Evolutionary conservation across 2,113 vertebrate genomes (phyloP).

Genomic region (Phaethornis superciliosus): DNA sequence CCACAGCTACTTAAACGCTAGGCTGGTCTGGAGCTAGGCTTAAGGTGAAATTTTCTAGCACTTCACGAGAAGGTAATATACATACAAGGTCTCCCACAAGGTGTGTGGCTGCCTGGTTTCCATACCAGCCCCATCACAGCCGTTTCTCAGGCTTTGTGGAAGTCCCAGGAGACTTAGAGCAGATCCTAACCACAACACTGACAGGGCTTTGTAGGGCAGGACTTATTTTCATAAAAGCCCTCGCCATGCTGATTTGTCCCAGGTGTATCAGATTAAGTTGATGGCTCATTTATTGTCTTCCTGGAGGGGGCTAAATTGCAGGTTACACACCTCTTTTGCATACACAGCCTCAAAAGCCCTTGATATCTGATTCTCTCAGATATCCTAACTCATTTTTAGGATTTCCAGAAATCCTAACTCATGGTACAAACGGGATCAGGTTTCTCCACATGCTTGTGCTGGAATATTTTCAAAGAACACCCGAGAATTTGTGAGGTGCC

Average conservation of each 20-base stretch:
- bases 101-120: not conserved
- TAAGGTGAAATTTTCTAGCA: not conserved
- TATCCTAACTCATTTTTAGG: not conserved
- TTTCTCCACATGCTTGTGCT: not conserved
- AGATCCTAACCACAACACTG: not conserved
- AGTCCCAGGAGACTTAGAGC: not conserved
- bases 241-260: not conserved
- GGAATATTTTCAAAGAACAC: not conserved
- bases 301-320: not conserved
- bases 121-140: not conserved
- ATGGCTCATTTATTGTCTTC: not conserved
- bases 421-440: not conserved
- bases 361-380: not conserved
- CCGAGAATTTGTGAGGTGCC: not conserved
- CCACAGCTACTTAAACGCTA: not conserved
- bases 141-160: not conserved
- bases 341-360: not conserved
- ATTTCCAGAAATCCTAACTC: not conserved
- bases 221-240: not conserved
- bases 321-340: not conserved
- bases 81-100: not conserved
- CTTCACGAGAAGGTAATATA: not conserved
- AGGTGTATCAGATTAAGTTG: accelerated
- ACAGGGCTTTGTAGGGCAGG: not conserved
- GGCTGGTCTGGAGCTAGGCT: not conserved